A percentile compares a stretch with the other conserved stretches of the same genome.
Conservation (phyloP, 2,113 vertebrate genomes). For the Hippotragus niger region DNA sequence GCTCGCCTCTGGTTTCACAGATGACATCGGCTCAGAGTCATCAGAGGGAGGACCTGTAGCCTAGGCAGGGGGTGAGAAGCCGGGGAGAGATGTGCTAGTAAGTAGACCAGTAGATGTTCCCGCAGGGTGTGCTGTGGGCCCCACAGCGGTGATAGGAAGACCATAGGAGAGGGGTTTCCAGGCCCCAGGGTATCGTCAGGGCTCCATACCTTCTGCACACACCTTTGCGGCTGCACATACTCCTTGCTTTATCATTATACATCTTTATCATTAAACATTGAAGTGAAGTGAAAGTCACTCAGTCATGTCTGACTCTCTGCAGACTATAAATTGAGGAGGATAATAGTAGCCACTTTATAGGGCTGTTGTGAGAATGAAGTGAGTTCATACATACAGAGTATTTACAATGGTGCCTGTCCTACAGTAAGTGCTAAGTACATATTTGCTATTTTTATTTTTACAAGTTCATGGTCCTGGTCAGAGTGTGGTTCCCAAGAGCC, state of each 20-base stretch:
- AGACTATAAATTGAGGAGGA: background rate
- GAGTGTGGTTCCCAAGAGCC: background rate
- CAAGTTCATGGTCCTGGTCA: background rate
- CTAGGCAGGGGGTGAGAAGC: background rate
- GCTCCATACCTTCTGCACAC: background rate
- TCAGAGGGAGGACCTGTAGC: background rate
- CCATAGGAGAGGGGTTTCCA: background rate
- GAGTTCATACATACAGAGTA: background rate
- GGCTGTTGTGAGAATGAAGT: background rate
- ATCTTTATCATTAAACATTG: background rate
- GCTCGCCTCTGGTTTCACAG: background rate
- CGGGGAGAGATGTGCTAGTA: background rate
- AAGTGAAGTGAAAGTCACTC: background rate
- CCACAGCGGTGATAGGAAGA: background rate
- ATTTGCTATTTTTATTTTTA: background rate
- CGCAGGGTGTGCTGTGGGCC: accelerated
- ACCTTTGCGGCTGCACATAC: background rate
- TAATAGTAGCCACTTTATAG: background rate
- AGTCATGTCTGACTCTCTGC: background rate
- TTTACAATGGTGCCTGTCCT: background rate
- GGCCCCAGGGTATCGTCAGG: background rate
- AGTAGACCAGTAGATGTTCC: background rate
- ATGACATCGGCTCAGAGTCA: background rate
- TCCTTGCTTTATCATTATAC: background rate
- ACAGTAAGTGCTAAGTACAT: background rate